Base-by-base conservation (phyloP, 92 coral and sea anemone genomes). In the Actinernus sp. region DNA sequence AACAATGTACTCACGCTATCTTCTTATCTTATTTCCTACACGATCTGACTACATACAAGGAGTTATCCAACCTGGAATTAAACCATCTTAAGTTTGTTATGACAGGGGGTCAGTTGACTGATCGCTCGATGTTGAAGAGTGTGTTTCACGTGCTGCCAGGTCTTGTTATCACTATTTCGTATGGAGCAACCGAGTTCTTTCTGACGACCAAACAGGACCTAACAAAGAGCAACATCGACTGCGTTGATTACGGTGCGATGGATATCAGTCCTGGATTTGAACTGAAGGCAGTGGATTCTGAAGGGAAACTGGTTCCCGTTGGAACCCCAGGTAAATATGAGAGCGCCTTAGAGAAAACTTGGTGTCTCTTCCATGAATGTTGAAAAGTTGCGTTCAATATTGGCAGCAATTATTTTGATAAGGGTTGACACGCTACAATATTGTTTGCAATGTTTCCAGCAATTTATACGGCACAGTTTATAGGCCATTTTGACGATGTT, bases 1-100 rank as follows among this genome's bases (percentile, higher is more conserved):
- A 79, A 17, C 63, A 41, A 21, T 79, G 80, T 49, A 79, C 66
- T 20, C 63, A 79, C 47, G 79, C 86, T 3, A 23, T 74, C n/a
- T 19, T 79, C 12, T 33, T 71, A 43, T 26, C 80, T 2, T 55
- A 79, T 30, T 31, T 70, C 11, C 38, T 79, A 22, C 49, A 48
- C 19, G 86, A 79, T 43, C 65, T 76, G 53, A 63, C 55, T 3
- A 38, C 24, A 7, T 34, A 51, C 48, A 22, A 37, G 11, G 72
- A 49, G 2, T 14, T 63, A 11, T 14, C 13, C 4, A 55, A 40
- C 16, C 33, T 37, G 50, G 39, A 63, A 28, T 57, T 75, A 21
- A 51, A 32, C 11, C 21, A 30, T 31, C 45, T 75, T 19, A 47
- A 28, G n/a, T 22, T 26, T 30, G 39, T 23, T 5, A 19, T 65